These are phyloP conservation scores for Papilio dardanus DNA, from an alignment of 1,140 invertebrate species.

Conservation along the genomic window DNA sequence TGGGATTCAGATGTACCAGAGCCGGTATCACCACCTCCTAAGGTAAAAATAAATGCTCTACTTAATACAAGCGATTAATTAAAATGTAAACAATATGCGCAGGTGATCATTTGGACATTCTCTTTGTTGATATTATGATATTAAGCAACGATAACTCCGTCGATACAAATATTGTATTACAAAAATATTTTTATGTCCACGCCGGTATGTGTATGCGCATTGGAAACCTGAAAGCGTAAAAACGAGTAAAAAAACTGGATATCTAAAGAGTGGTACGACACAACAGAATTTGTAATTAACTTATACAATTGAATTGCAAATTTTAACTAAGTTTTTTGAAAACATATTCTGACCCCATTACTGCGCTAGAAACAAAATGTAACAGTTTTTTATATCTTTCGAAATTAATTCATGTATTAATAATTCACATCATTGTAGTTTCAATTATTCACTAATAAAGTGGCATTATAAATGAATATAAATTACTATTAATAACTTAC, in stretches of 20 bases:
- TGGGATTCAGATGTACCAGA: constrained; percentile 92
- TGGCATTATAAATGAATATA: neutral
- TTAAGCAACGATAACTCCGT: neutral
- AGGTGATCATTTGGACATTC: constrained; percentile 24
- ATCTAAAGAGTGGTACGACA: constrained; percentile 32
- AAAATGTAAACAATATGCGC: neutral
- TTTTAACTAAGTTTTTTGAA: constrained; percentile 38
- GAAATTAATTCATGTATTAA: neutral
- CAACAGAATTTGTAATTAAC: constrained; percentile 44
- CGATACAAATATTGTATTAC: constrained; percentile 31
- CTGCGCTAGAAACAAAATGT: constrained; percentile 31
- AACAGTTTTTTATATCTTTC: constrained; percentile 3
- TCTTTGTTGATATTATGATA: constrained; percentile 27
- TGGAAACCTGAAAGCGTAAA: constrained; percentile 37
- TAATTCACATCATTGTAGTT: constrained; percentile 8
- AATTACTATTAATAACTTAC: neutral
- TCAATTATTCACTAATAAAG: neutral
- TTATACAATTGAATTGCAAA: constrained; percentile 41
- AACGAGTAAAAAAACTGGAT: constrained; percentile 39
- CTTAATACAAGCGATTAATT: neutral
- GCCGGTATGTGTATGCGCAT: constrained; percentile 20
- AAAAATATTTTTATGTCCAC: constrained; percentile 34
- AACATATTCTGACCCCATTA: constrained; percentile 35
- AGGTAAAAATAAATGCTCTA: constrained; percentile 54
- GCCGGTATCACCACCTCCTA: constrained; percentile 68